These are phyloP conservation scores for Drosophila borborema DNA, from an alignment of 2,888 invertebrate genomes.

Conservation along the genomic window DNA sequence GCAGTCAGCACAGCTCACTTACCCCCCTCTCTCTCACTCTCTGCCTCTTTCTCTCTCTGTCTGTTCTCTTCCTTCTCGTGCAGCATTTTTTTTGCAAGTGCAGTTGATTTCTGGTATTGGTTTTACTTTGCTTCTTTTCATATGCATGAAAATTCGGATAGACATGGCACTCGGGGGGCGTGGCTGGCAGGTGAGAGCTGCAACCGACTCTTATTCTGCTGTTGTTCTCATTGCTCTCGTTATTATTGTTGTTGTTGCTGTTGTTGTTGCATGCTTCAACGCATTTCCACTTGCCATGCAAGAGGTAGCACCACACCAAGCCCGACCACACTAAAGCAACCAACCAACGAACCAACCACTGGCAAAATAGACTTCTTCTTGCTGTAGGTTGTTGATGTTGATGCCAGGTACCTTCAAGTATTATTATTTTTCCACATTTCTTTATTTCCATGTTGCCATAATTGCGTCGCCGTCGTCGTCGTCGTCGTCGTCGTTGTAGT, in stretches of 20 bases:
- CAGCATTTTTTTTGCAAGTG: not conserved
- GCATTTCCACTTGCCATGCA: conserved; percentile 78
- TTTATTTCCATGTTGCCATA: conserved; percentile 77
- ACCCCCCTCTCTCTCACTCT: not conserved
- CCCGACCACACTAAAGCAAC: conserved; percentile 34
- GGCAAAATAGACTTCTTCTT: conserved; percentile 59
- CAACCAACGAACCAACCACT: conserved; percentile 57
- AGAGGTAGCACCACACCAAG: conserved; percentile 29
- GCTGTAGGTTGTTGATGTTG: conserved; percentile 31
- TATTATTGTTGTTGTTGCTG: not conserved
- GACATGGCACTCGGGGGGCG: conserved; percentile 42
- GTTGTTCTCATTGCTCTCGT: conserved; percentile 27
- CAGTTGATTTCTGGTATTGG: conserved; percentile 34
- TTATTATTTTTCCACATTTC: conserved; percentile 71
- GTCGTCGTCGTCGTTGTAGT: conserved; percentile 25
- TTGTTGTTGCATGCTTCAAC: conserved; percentile 71
- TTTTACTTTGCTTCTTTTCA: conserved; percentile 27
- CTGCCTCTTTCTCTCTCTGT: not conserved
- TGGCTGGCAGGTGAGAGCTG: conserved; percentile 53
- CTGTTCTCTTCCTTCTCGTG: not conserved
- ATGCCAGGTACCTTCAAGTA: conserved; percentile 72
- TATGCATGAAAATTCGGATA: conserved; percentile 44
- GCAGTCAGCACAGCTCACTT: not conserved
- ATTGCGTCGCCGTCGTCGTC: conserved; percentile 59
- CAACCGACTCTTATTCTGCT: conserved; percentile 20